Evolutionary conservation across 2,888 invertebrate genomes (phyloP).

Genomic region (Liodrosophila aerea): DNA sequence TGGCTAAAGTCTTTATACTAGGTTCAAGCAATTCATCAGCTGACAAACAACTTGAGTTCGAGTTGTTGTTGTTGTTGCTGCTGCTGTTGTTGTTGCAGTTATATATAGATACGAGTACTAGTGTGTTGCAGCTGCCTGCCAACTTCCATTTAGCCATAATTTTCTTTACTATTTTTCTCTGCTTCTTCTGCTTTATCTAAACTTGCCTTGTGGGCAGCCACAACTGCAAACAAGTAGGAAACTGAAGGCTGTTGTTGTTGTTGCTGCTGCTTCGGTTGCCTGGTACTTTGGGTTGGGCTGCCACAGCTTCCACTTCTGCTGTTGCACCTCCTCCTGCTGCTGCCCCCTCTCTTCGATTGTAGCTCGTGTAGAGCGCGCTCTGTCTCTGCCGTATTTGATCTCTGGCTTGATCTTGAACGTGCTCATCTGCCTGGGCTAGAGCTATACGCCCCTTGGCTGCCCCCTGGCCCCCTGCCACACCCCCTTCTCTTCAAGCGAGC

Average conservation of each 20-base stretch:
- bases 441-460: neutral
- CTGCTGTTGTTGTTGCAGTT: conserved; percentile 4
- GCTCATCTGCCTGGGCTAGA: conserved; percentile 56
- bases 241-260: conserved; percentile 32
- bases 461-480: neutral
- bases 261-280: neutral
- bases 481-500: neutral
- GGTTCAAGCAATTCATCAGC: conserved; percentile 42
- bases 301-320: conserved; percentile 22
- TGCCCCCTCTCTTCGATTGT: neutral
- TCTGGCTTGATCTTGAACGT: conserved; percentile 75
- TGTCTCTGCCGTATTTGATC: conserved; percentile 63
- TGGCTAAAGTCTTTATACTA: conserved; percentile 19
- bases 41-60: conserved; percentile 27
- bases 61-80: conserved; percentile 17
- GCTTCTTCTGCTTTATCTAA: conserved; percentile 11
- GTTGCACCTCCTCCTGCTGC: neutral
- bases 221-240: conserved; percentile 37
- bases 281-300: conserved; percentile 30
- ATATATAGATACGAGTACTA: conserved; percentile 11
- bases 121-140: conserved; percentile 42
- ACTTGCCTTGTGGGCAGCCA: conserved; percentile 40
- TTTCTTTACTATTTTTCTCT: conserved; percentile 35
- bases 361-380: no score
- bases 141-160: conserved; percentile 60